Percentiles rank a stretch among this genome's conserved stretches.
Conservation (phyloP, 1,140 invertebrate genomes). For the Uloborus diversus region DNA sequence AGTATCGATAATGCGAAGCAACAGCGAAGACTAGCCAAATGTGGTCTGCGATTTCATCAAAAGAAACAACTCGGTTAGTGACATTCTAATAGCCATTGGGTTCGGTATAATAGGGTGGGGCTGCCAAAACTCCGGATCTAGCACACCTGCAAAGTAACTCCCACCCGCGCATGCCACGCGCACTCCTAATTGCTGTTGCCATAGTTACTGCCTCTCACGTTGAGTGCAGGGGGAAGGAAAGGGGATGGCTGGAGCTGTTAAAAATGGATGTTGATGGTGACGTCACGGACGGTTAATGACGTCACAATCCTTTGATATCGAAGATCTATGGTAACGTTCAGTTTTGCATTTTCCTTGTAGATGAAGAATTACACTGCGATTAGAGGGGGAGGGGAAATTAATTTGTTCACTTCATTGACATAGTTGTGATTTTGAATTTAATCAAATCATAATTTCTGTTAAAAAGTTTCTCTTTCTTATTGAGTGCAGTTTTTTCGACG, state of each 20-base stretch:
- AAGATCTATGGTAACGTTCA: too few species aligned
- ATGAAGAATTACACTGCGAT: neutral
- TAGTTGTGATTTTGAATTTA: neutral
- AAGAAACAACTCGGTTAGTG: conserved; percentile 32
- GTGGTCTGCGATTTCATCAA: neutral
- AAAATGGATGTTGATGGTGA: conserved; percentile 21
- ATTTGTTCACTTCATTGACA: neutral
- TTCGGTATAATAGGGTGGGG: conserved; percentile 24
- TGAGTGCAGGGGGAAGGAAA: neutral
- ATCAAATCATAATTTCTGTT: neutral
- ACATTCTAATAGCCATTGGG: conserved; percentile 49
- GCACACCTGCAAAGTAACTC: conserved; percentile 51
- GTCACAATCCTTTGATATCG: neutral
- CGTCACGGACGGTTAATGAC: neutral
- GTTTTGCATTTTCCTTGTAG: too few species aligned
- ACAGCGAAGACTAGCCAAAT: neutral
- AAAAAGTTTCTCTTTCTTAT: too few species aligned
- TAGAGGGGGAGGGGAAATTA: neutral
- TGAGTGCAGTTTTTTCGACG: too few species aligned
- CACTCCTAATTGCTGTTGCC: conserved; percentile 52
- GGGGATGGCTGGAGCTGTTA: conserved; percentile 2
- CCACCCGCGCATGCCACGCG: conserved; percentile 52
- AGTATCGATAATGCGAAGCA: neutral
- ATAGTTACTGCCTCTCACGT: conserved; percentile 38
- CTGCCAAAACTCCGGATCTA: conserved; percentile 50